phyloP scores from a whole-genome alignment of 2,888 invertebrate species.

The Himalopsyche kuldschensis region DNA sequence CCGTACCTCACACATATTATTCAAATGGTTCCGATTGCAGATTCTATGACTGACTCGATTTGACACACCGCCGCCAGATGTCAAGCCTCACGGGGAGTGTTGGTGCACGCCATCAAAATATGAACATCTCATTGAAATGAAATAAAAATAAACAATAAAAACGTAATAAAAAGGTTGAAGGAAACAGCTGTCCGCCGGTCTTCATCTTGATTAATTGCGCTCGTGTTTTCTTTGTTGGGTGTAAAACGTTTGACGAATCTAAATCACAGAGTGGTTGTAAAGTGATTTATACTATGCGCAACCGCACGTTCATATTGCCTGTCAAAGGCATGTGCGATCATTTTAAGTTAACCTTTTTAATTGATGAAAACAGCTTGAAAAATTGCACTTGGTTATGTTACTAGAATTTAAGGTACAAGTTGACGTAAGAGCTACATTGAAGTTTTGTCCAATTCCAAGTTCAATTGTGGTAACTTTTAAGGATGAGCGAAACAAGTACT shows the following conservation, averaged over 20 bases:
- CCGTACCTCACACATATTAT: no score
- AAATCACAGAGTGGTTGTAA: neutral
- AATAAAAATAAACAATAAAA: slow-evolving; percentile 9
- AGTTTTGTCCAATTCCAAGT: no score
- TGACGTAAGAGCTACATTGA: no score
- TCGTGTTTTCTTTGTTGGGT: neutral
- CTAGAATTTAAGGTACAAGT: no score
- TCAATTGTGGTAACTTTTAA: no score
- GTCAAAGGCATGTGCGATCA: no score
- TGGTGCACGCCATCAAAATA: neutral
- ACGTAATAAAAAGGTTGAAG: slow-evolving; percentile 25
- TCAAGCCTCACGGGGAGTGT: neutral
- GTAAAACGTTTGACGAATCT: neutral
- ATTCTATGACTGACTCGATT: neutral
- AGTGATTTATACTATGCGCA: neutral
- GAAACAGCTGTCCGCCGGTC: slow-evolving; percentile 32
- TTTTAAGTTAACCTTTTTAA: no score
- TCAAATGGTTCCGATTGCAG: no score
- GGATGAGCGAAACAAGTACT: no score
- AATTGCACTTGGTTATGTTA: no score
- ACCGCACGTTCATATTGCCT: no score
- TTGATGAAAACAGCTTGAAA: no score
- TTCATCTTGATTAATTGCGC: slow-evolving; percentile 35
- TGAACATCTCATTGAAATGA: neutral
- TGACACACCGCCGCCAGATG: neutral